These are phyloP conservation scores for Caenorhabditis afra DNA, from an alignment of 2,888 invertebrate species.

Conservation along the genomic window DNA sequence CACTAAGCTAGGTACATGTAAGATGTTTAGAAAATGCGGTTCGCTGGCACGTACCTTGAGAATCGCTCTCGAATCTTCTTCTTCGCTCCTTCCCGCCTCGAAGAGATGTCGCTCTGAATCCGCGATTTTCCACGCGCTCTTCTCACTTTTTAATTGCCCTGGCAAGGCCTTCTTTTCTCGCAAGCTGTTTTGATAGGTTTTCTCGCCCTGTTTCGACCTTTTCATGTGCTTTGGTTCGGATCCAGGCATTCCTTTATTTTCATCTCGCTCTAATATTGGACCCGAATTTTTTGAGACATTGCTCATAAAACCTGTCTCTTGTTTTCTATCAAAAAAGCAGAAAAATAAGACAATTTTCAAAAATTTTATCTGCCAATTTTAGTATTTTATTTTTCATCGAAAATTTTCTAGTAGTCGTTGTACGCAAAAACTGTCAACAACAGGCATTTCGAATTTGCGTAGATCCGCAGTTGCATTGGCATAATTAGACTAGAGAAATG, in stretches of 20 bases:
- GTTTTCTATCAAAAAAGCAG: slow-evolving; percentile 3
- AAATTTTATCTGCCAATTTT: too few species aligned
- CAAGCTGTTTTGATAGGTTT: slow-evolving; percentile 19
- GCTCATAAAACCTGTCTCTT: slow-evolving; percentile 17
- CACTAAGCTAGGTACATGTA: slow-evolving; percentile 4
- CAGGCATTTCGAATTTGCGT: slow-evolving; percentile 36
- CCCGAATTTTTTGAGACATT: too few species aligned
- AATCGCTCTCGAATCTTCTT: background rate
- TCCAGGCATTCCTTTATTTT: background rate
- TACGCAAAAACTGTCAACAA: slow-evolving; percentile 37
- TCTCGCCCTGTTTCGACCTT: slow-evolving; percentile 29
- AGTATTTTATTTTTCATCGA: background rate
- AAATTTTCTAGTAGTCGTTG: background rate
- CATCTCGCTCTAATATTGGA: too few species aligned
- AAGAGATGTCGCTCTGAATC: background rate
- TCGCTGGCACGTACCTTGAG: background rate
- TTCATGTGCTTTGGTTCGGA: slow-evolving; percentile 12
- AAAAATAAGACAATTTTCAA: background rate
- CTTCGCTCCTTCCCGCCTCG: background rate
- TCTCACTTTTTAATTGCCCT: slow-evolving; percentile 40
- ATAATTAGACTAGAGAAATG: slow-evolving; percentile 9
- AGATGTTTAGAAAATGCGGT: background rate
- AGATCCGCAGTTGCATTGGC: slow-evolving; percentile 34
- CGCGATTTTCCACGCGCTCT: slow-evolving; percentile 10
- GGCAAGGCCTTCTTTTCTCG: slow-evolving; percentile 1